Percentiles rank a stretch among this genome's conserved stretches.
These are phyloP conservation scores for Volucella inflata DNA, from an alignment of 2,888 invertebrate genomes.

Conservation along the genomic window DNA sequence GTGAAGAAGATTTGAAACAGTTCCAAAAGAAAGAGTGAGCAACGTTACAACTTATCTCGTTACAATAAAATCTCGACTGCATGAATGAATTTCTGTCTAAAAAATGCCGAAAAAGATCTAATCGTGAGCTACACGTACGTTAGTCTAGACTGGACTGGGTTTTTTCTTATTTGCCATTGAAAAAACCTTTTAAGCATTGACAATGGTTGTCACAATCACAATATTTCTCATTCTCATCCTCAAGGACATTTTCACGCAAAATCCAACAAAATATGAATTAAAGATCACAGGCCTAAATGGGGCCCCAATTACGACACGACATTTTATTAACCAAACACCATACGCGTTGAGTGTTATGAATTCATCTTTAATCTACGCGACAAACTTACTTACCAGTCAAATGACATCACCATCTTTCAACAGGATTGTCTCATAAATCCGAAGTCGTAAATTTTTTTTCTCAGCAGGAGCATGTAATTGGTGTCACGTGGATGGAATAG, in stretches of 20 bases:
- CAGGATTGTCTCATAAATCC: conserved; percentile 51
- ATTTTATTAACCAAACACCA: conserved; percentile 23
- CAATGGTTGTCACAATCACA: too few species aligned
- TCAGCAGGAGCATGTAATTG: conserved; percentile 57
- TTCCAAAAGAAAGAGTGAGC: too few species aligned
- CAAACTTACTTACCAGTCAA: conserved; percentile 49
- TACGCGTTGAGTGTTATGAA: conserved; percentile 1
- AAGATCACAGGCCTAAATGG: conserved; percentile 30
- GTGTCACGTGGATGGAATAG: conserved; percentile 22
- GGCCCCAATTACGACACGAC: conserved; percentile 6
- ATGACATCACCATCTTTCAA: conserved; percentile 50
- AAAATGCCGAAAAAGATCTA: too few species aligned
- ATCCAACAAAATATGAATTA: conserved; percentile 39
- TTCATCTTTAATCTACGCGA: conserved; percentile 9
- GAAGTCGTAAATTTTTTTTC: conserved; percentile 5
- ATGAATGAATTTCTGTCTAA: too few species aligned
- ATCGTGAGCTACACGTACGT: too few species aligned
- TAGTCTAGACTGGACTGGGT: too few species aligned
- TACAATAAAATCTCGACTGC: too few species aligned
- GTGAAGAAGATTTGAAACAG: too few species aligned
- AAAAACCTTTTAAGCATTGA: neutral
- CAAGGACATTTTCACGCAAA: neutral
- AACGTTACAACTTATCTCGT: too few species aligned
- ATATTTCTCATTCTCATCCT: neutral
- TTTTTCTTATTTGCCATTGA: too few species aligned